phyloP scores from a whole-genome alignment of 1,140 invertebrate genomes.

The Neocloeon triangulifer region DNA sequence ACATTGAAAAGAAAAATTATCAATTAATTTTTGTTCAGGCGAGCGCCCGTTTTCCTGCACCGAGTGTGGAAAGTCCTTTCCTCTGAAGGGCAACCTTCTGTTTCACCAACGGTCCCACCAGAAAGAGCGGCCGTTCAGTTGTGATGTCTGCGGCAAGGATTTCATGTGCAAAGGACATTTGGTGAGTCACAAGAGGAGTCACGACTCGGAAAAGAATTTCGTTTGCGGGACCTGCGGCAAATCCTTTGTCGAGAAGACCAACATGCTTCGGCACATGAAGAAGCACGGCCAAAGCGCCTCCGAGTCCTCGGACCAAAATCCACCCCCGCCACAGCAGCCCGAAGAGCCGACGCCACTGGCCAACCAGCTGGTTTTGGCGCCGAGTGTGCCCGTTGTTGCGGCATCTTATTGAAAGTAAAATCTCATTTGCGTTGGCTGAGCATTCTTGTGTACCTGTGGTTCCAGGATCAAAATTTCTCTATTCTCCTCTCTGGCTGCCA shows the following conservation, averaged over 20 bases:
- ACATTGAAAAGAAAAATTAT: too few species aligned
- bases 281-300: conserved; percentile 14
- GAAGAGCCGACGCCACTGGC: too few species aligned
- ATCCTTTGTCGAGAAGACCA: conserved; percentile 54
- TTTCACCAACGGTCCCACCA: conserved; percentile 92
- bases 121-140: conserved; percentile 77
- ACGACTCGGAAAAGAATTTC: conserved; percentile 66
- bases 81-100: conserved; percentile 68
- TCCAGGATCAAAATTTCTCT: too few species aligned
- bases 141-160: conserved; percentile 89
- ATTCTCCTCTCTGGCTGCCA: too few species aligned
- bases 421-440: too few species aligned
- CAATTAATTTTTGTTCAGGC: too few species aligned
- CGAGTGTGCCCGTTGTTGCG: too few species aligned
- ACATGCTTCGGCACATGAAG: conserved; percentile 35
- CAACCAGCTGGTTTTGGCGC: too few species aligned
- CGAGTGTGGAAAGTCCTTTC: conserved; percentile 69
- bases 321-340: too few species aligned
- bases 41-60: conserved; percentile 59
- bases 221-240: conserved; percentile 50
- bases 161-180: conserved; percentile 94
- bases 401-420: too few species aligned
- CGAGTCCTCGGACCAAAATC: too few species aligned
- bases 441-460: too few species aligned
- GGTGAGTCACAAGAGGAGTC: conserved; percentile 67